Conservation (phyloP, 2,888 invertebrate genomes). For the Drosophila sordidapex region DNA sequence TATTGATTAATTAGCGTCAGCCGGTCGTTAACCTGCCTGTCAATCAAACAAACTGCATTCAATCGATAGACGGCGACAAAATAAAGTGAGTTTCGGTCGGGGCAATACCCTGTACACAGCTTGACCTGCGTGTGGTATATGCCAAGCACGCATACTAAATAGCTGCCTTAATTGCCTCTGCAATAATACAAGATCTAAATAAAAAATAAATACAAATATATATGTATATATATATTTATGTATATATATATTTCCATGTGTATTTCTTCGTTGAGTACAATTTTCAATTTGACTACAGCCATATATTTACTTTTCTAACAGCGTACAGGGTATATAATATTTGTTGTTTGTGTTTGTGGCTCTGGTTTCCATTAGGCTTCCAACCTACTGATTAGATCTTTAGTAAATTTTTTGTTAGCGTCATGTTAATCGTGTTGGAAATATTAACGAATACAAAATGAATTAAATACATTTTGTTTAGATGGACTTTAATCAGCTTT, state of each 20-base stretch:
- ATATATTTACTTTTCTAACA: not conserved
- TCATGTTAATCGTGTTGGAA: not conserved
- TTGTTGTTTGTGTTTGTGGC: not conserved
- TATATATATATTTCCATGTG: not conserved
- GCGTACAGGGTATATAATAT: not conserved
- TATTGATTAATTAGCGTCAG: conserved; percentile 5
- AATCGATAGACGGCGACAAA: conserved; percentile 15
- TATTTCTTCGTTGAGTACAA: not conserved
- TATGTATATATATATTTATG: too few species aligned
- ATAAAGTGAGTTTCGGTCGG: not conserved
- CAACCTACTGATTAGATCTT: not conserved
- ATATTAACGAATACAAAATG: not conserved
- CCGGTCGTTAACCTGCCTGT: conserved; percentile 25
- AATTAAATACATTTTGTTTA: not conserved
- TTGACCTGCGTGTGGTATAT: not conserved
- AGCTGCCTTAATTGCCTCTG: not conserved
- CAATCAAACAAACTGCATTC: conserved; percentile 12
- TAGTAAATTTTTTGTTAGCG: not conserved
- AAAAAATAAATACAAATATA: not conserved
- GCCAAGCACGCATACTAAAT: not conserved
- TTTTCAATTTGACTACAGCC: not conserved
- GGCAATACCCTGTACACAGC: not conserved
- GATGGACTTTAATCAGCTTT: not conserved
- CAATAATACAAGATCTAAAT: not conserved
- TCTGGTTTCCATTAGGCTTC: not conserved